Percentiles rank a stretch among this genome's conserved stretches.
Evolutionary conservation across 2,113 vertebrate genomes (phyloP).

Genomic region (Perognathus longimembris): DNA sequence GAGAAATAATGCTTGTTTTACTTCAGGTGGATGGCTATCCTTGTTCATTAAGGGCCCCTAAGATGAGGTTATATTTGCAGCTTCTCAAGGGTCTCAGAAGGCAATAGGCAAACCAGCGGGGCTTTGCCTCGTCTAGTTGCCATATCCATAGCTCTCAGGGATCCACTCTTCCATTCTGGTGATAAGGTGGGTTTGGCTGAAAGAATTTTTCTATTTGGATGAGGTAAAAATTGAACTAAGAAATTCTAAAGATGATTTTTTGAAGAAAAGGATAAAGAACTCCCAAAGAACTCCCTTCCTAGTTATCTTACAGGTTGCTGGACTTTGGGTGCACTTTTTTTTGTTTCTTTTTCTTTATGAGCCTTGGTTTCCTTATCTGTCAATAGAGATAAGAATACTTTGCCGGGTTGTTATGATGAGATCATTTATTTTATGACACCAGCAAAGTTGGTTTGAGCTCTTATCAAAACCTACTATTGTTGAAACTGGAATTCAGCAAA

Average conservation of each 20-base stretch:
- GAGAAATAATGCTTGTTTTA: not conserved
- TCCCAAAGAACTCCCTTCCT: not conserved
- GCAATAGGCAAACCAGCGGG: not conserved
- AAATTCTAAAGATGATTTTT: not conserved
- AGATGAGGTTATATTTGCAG: not conserved
- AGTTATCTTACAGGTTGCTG: not conserved
- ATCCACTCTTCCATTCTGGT: not conserved
- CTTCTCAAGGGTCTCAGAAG: not conserved
- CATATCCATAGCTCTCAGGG: rapidly evolving
- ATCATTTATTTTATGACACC: constrained; percentile 36
- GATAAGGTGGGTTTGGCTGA: not conserved
- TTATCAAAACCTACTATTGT: not conserved
- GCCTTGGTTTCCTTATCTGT: constrained; percentile 31
- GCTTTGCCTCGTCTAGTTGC: not conserved
- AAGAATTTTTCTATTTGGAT: not conserved
- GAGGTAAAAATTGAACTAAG: not conserved
- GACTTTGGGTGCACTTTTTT: not conserved
- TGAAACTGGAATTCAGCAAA: not conserved
- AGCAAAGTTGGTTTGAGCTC: constrained; percentile 44
- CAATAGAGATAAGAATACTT: not conserved
- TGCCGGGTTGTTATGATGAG: not conserved
- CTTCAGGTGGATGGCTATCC: not conserved
- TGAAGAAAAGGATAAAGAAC: not conserved
- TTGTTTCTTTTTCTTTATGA: constrained; percentile 5
- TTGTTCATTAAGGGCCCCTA: not conserved